Evolutionary conservation across 2,797 vertebrate genomes (phyloP), one percentile per base, ranked within the genome.

Genomic region (Sebastes paucispinis): DNA sequence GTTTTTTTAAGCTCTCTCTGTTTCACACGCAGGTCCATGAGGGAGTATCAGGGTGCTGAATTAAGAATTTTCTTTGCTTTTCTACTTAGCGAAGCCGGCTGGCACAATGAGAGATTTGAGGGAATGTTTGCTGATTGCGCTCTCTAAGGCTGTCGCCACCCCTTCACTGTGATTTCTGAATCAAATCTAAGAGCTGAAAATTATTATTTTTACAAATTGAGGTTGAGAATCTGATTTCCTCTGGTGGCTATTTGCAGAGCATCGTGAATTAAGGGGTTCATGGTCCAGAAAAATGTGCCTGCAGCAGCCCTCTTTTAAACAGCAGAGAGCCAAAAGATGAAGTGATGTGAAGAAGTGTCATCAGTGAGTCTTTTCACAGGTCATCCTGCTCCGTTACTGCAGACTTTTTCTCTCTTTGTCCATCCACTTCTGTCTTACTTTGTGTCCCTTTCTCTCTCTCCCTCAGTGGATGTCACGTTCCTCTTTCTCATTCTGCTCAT

Each of bases 161-260:
- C 24, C 54, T 71, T 58, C 50, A 50, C 24, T 63, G 22, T 29
- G 34, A 81, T 81, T 62, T 81, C 50, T 73, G 36, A 79, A 85
- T 78, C 72, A 73, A 76, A 69, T 73, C 39, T 58, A 62, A 81
- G 69, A 75, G 71, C 54, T 63, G 54, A 47, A 54, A n/a, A 75
- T 84, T 22, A 77, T 83, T 73, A 75, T 80, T 84, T 84, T 76
- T 71, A 55, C 52, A 69, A 75, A 81, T 57, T 31, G 57, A 65
- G 32, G 64, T 66, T 59, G 60, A 82, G 73, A 73, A 64, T 67
- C 32, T 16, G 69, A 64, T 79, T 69, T 59, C 20, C 29, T 69
- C 25, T 69, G 71, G 29, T 69, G 81, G 55, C 18, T 74, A 50
- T 79, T 79, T 81, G 66, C 50, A 43, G 47, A 52, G 66, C 39